Base-by-base conservation (phyloP, 2,113 vertebrate species). In the Anolis carolinensis region DNA sequence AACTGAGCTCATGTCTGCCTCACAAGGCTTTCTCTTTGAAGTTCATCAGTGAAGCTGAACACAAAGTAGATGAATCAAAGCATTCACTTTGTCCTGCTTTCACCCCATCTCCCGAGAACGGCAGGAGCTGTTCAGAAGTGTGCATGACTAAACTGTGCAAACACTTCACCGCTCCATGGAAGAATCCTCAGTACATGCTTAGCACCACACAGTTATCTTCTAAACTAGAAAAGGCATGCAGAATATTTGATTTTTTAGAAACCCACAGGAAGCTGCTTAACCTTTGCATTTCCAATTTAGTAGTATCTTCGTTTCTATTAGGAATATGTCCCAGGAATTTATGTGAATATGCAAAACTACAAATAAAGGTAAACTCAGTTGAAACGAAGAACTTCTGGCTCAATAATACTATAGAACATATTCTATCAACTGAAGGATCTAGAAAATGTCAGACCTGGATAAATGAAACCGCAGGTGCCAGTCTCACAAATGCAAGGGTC, bases 151-250 rank as follows among this genome's bases (percentile, higher is more conserved):
- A 92, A 90, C 84, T 44, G 50, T 0, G 0, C 34, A 81, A 92
- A 86, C 0, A 4, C 89, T 82, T 88, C 79, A 14, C 1, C 0
- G 92, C 85, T 63, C 75, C 88, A 62, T 63, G 86, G 88, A 91
- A 89, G 74, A 87, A 39, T 84, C 86, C 65, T 82, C 11, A 0
- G 88, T 84, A 83, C 25, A 62, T 85, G 1, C 0, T 89, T 92
- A n/a, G 62, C 90, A 93, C 89, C 88, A 88, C 87, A 86, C 92
- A 92, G 80, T 86, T 90, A 81, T 75, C 93, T 48, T 78, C 89
- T 88, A 88, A 94, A 86, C 89, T 89, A 88, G 55, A 90, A 92
- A 71, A 90, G 68, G 82, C 90, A 83, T 65, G 72, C 82, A 83
- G 86, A 88, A 39, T 59, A 68, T 68, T 52, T 73, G 18, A 39